These are phyloP conservation scores for Bhutanitis thaidina DNA, from an alignment of 2,888 invertebrate species.

Conservation along the genomic window DNA sequence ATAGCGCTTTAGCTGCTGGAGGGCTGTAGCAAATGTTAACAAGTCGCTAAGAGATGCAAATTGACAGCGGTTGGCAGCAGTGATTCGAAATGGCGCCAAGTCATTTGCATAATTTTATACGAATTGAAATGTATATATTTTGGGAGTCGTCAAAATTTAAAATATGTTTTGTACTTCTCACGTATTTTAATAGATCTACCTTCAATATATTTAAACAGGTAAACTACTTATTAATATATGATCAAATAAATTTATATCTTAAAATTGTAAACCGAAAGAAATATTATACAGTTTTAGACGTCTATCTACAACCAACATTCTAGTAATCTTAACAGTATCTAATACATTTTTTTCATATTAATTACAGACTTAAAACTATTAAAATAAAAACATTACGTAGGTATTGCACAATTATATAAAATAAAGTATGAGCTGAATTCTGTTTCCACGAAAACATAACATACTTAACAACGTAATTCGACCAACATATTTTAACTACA, in stretches of 20 bases:
- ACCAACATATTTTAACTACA: too few relatives aligned
- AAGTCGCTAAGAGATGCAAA: constrained; percentile 71
- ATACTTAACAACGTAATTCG: too few relatives aligned
- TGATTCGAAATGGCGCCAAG: constrained; percentile 70
- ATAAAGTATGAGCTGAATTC: neutral
- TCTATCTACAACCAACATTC: constrained; percentile 5
- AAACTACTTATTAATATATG: constrained; percentile 12
- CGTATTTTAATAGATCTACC: constrained; percentile 17
- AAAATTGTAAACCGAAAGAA: constrained; percentile 4
- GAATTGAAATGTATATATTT: constrained; percentile 52
- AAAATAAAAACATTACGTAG: neutral
- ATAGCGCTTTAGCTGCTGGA: constrained; percentile 45
- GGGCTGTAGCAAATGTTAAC: constrained; percentile 48
- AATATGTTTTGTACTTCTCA: constrained; percentile 29
- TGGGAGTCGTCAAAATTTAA: constrained; percentile 55
- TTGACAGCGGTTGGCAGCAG: constrained; percentile 67
- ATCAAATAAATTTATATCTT: constrained; percentile 8
- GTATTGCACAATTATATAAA: constrained; percentile 8
- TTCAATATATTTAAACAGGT: constrained; percentile 12
- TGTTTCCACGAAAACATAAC: too few relatives aligned
- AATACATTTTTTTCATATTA: constrained; percentile 1
- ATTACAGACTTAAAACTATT: neutral
- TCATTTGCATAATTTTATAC: constrained; percentile 67
- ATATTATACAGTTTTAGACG: neutral
- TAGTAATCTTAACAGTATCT: neutral